Evolutionary conservation across 1,140 invertebrate genomes (phyloP).

Genomic region (Magallana ariakensis): DNA sequence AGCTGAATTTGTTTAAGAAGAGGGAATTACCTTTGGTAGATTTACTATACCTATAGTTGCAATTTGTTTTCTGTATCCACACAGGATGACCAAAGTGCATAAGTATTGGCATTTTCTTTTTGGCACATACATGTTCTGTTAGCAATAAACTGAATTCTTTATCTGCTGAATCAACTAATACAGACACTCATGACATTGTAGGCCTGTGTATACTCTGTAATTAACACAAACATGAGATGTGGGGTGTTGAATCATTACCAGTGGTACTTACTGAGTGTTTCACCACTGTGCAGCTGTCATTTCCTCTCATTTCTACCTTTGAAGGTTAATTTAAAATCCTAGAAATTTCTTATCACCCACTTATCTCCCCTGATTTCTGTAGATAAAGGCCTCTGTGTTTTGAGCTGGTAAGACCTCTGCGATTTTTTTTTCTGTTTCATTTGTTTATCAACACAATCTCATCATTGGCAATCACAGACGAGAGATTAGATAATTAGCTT

Average conservation of each 20-base stretch:
- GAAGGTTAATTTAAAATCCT: conserved; percentile 14
- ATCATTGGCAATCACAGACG: neutral
- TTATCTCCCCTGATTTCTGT: conserved; percentile 8
- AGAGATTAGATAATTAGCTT: conserved; percentile 29
- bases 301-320: neutral
- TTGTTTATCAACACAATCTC: conserved; percentile 14
- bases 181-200: too few species aligned
- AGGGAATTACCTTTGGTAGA: too few species aligned
- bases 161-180: too few species aligned
- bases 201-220: neutral
- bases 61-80: too few species aligned
- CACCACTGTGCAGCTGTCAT: neutral
- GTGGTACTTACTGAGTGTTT: neutral
- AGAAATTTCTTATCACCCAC: conserved; percentile 10
- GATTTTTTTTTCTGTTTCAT: conserved; percentile 16
- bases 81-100: too few species aligned
- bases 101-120: too few species aligned
- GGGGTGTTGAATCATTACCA: neutral
- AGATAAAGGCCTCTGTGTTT: neutral
- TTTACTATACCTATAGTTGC: too few species aligned
- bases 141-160: too few species aligned
- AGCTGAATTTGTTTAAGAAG: too few species aligned
- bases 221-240: conserved; percentile 1
- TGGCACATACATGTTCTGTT: too few species aligned
- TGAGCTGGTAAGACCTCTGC: neutral